These are phyloP conservation scores for Mesochorus sp. DNA, from an alignment of 2,888 invertebrate genomes.

Conservation along the genomic window DNA sequence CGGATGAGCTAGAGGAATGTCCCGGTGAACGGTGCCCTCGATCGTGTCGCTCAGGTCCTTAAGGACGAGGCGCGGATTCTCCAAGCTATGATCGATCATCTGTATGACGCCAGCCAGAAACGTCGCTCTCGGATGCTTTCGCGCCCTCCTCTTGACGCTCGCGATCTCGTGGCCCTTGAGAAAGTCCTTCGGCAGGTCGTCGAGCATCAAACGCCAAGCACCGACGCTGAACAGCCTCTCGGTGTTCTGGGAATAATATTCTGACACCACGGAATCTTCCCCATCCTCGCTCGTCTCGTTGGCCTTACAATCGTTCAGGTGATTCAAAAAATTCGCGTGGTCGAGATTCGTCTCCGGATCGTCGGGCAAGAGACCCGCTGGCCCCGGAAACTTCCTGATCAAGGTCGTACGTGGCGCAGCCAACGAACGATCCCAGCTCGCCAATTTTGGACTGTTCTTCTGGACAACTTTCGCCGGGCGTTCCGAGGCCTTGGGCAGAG, in stretches of 20 bases:
- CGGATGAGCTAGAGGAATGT: conserved; percentile 79
- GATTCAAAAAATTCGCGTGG: conserved; percentile 35
- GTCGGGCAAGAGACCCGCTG: conserved; percentile 82
- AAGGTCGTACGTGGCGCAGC: conserved; percentile 61
- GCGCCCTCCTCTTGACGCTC: conserved; percentile 71
- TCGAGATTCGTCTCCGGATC: conserved; percentile 55
- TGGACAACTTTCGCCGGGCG: conserved; percentile 1
- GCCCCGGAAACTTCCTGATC: conserved; percentile 82
- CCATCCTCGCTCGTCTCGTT: conserved; percentile 52
- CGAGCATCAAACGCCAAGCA: conserved; percentile 76
- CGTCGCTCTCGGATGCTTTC: conserved; percentile 72
- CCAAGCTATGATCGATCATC: conserved; percentile 75
- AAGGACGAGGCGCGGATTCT: conserved; percentile 78
- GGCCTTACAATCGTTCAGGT: conserved; percentile 1
- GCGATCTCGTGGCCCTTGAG: conserved; percentile 74
- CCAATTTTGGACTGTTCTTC: conserved; percentile 16
- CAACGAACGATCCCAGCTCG: background rate
- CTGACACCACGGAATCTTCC: conserved; percentile 53
- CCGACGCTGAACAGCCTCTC: conserved; percentile 75
- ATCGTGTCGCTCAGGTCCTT: conserved; percentile 81
- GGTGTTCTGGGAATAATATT: conserved; percentile 75
- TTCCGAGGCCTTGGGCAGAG: background rate
- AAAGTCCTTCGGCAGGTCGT: conserved; percentile 74
- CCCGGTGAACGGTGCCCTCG: conserved; percentile 81
- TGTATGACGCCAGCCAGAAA: conserved; percentile 78